These are phyloP conservation scores for Cichladusa arquata DNA, from an alignment of 2,113 vertebrate species.

Conservation along the genomic window DNA sequence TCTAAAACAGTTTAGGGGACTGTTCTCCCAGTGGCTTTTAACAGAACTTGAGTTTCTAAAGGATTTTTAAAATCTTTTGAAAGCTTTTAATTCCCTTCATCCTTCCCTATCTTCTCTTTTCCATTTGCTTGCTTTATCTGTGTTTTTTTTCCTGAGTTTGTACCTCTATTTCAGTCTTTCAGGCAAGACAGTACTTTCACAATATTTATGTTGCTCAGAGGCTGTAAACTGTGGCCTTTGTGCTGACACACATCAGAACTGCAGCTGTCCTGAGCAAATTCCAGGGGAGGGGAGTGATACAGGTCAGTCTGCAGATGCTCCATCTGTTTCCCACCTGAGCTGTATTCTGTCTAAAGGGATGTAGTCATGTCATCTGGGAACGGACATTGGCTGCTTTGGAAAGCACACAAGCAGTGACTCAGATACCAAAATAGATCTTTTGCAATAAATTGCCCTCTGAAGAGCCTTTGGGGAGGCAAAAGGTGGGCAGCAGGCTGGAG, in stretches of 20 bases:
- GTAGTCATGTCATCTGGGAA: not conserved
- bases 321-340: conserved; percentile 11
- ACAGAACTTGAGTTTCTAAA: not conserved
- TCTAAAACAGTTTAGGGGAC: not conserved
- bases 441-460: not conserved
- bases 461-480: not conserved
- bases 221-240: not conserved
- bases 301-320: not conserved
- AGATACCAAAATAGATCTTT: not conserved
- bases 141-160: not conserved
- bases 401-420: not conserved
- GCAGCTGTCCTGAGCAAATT: not conserved
- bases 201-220: not conserved
- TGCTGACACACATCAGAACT: not conserved
- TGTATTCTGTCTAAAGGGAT: not conserved
- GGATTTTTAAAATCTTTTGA: not conserved
- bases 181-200: not conserved
- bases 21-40: not conserved
- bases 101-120: not conserved
- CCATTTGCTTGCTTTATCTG: not conserved
- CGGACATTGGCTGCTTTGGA: not conserved
- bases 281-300: not conserved
- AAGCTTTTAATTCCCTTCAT: not conserved
- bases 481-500: not conserved
- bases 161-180: not conserved